phyloP scores from a whole-genome alignment of 2,113 vertebrate species.

The Orthonyx spaldingii region DNA sequence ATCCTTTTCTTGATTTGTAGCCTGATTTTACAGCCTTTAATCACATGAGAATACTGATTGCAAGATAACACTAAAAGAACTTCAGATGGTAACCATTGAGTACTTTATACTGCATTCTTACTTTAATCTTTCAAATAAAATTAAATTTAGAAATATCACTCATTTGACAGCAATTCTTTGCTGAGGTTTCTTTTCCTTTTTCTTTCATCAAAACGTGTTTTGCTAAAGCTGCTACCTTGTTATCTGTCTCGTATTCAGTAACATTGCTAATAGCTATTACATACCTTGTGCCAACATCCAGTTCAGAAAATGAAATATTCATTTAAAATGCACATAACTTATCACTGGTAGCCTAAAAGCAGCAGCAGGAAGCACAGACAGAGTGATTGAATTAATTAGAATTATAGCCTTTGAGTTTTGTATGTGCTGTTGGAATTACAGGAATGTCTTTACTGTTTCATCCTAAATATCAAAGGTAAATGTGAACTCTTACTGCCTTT shows the following conservation, averaged over 20 bases:
- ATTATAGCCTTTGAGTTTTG: not conserved
- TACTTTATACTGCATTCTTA: not conserved
- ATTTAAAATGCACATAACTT: not conserved
- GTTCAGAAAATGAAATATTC: not conserved
- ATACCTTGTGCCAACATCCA: not conserved
- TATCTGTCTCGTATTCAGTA: not conserved
- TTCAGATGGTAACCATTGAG: not conserved
- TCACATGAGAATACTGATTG: not conserved
- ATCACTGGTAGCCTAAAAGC: not conserved
- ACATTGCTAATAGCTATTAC: not conserved
- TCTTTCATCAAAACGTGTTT: not conserved
- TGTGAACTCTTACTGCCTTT: not conserved
- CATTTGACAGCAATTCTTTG: not conserved
- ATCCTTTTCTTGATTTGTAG: not conserved
- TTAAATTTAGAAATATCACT: not conserved
- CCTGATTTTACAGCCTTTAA: not conserved
- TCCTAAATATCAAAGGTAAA: not conserved
- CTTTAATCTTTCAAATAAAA: not conserved
- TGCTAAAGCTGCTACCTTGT: not conserved
- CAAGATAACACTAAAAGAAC: not conserved
- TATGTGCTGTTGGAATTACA: not conserved
- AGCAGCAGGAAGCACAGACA: not conserved
- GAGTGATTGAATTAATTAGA: not conserved
- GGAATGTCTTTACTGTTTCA: not conserved
- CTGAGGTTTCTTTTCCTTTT: not conserved